Base-by-base conservation (phyloP, 2,797 vertebrate species). In the Decapterus maruadsi region DNA sequence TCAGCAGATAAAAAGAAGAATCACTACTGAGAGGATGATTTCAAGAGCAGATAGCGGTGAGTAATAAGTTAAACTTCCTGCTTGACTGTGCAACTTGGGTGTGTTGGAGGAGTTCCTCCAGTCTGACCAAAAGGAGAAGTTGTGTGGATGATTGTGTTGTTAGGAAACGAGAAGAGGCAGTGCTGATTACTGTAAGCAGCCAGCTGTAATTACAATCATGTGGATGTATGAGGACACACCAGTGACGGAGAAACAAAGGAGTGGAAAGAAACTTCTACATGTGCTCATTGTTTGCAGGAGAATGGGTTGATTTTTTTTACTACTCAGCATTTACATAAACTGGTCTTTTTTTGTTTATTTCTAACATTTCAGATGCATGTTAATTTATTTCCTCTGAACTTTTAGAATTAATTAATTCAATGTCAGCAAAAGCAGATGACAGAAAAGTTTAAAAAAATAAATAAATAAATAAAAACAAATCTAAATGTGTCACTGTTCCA, bases 81-180 rank as follows among this genome's bases (percentile, higher is more conserved):
- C 26, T 67, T 38, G 0, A 4, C 1, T 45, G 1, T n/a, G 58
- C 3, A 14, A 29, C 36, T 14, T 36, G 55, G 50, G 60, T 38
- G 45, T 63, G 56, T 43, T n/a, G 5, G 43, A 38, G 29, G 19
- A 20, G 1, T 36, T 6, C 0, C 22, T 64, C 40, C 43, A 58
- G 34, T 67, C 68, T 0, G 29, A 70, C 14, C 31, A 19, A 53
- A 81, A 73, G 46, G 22, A 72, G 82, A 90, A 81, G 82, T 74
- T 29, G 60, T 4, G 20, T 38, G 10, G 17, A 38, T n/a, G 29
- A 62, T 14, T 50, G 2, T 22, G 22, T 14, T 48, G 12, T 57
- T 2, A 36, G 55, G 74, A 79, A 75, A 12, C 16, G 8, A 63
- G 81, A 78, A 83, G 43, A 48, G 20, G 3, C 9, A 20, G 1